A percentile compares a stretch with the other conserved stretches of the same genome.
Conservation (phyloP, 2,888 invertebrate genomes). For the Chymomyza fuscimana region DNA sequence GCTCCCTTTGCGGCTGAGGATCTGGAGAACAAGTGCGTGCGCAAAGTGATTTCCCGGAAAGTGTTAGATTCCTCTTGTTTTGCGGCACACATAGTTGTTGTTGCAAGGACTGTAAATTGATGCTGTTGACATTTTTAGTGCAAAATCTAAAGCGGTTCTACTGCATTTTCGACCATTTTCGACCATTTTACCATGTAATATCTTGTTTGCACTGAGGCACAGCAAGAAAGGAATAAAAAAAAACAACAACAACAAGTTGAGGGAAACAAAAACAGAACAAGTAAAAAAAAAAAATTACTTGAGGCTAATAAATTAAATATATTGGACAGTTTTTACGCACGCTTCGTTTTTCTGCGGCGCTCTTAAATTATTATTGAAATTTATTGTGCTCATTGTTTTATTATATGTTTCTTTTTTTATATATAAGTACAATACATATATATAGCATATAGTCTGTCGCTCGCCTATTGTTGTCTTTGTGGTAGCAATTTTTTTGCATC, state of each 20-base stretch:
- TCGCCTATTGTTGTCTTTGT: constrained; percentile 1
- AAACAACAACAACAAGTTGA: background rate
- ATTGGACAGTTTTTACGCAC: constrained; percentile 10
- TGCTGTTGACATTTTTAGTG: constrained; percentile 14
- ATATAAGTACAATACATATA: background rate
- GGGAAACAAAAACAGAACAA: background rate
- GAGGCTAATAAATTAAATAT: constrained; percentile 6
- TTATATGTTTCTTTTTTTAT: background rate
- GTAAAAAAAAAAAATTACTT: background rate
- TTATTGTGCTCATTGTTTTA: constrained; percentile 1
- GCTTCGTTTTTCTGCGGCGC: background rate
- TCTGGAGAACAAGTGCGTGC: constrained; percentile 3
- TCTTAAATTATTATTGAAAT: constrained; percentile 10
- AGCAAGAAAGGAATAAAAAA: background rate
- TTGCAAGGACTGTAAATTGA: constrained; percentile 10
- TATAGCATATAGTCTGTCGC: background rate
- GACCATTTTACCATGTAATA: background rate
- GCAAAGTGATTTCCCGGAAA: constrained; percentile 12
- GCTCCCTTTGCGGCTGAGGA: background rate
- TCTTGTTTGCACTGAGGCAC: background rate
- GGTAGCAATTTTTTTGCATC: constrained; percentile 8
- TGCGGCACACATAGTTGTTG: background rate
- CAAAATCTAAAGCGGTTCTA: background rate
- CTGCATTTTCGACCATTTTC: background rate
- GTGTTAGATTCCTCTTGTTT: constrained; percentile 10